Evolutionary conservation across 30 jellyfish, hydroid and myxozoan genomes (phyloP).

Genomic region (Chrysaora quinquecirrha): DNA sequence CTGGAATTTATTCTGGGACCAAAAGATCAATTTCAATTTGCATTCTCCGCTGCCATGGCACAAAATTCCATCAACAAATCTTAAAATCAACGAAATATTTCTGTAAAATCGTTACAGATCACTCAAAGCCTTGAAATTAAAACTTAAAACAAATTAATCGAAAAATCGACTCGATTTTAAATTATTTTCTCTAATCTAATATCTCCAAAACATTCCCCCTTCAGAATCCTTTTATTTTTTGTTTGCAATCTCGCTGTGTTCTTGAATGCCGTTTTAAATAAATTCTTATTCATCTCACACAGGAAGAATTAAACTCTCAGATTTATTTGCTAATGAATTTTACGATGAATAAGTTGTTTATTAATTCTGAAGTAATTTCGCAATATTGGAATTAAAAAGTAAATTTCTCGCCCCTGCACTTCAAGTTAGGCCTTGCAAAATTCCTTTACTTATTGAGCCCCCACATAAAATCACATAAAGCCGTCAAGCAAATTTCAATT

Average conservation of each 20-base stretch:
- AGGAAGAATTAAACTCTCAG: too few species aligned
- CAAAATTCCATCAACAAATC: neutral
- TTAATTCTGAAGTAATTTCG: neutral
- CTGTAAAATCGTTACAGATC: neutral
- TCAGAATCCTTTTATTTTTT: neutral
- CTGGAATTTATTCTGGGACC: neutral
- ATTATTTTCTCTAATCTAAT: too few species aligned
- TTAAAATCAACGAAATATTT: neutral
- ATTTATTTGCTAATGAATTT: too few species aligned
- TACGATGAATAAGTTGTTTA: neutral
- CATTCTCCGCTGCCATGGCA: neutral
- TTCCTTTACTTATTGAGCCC: too few species aligned
- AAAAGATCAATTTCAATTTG: neutral
- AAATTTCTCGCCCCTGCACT: neutral
- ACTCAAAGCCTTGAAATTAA: neutral
- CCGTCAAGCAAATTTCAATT: too few species aligned
- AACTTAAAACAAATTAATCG: neutral
- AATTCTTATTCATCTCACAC: too few species aligned
- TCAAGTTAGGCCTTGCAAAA: too few species aligned
- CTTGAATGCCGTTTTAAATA: too few species aligned
- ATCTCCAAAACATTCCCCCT: neutral
- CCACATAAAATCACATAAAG: too few species aligned
- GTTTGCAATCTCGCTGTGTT: too few species aligned
- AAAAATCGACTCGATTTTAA: neutral
- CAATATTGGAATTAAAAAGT: neutral